A percentile compares a stretch with the other conserved stretches of the same genome.
These are phyloP conservation scores for Nesidiocoris tenuis DNA, from an alignment of 2,888 invertebrate genomes.

Conservation along the genomic window DNA sequence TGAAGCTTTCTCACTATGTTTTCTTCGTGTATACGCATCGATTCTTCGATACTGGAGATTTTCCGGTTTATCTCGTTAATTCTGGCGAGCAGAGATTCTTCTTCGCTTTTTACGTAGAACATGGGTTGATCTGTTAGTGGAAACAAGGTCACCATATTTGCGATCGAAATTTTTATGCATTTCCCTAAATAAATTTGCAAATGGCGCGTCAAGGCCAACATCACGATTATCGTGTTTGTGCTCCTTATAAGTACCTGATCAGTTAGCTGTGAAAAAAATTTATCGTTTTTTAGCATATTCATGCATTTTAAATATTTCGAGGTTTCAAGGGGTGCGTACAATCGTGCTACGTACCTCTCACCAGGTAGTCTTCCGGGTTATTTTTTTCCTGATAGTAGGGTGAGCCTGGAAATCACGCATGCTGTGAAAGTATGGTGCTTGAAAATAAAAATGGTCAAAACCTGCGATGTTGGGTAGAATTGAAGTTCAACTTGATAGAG, in stretches of 20 bases:
- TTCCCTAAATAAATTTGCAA: too few relatives aligned
- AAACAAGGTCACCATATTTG: background rate
- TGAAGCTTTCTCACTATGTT: conserved; percentile 18
- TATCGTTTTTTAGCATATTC: too few relatives aligned
- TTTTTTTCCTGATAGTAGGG: conserved; percentile 18
- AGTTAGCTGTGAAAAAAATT: too few relatives aligned
- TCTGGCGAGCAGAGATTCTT: conserved; percentile 6
- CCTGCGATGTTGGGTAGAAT: too few relatives aligned
- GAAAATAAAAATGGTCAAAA: background rate
- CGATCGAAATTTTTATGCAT: too few relatives aligned
- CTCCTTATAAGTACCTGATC: too few relatives aligned
- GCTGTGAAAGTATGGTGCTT: background rate
- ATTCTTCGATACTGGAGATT: conserved; percentile 12
- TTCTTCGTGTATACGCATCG: conserved; percentile 9
- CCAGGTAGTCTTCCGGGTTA: conserved; percentile 5
- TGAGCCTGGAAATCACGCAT: conserved; percentile 14
- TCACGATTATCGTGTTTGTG: too few relatives aligned
- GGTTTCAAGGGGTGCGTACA: too few relatives aligned
- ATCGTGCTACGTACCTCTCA: conserved; percentile 2
- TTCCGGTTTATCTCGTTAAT: conserved; percentile 33
- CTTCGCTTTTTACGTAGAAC: conserved; percentile 21
- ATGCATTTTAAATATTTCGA: too few relatives aligned
- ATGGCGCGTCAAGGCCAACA: too few relatives aligned
- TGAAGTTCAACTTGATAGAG: too few relatives aligned
- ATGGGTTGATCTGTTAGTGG: conserved; percentile 11